Evolutionary conservation across 2,797 vertebrate genomes (phyloP).

Genomic region (Macropus fuliginosus): DNA sequence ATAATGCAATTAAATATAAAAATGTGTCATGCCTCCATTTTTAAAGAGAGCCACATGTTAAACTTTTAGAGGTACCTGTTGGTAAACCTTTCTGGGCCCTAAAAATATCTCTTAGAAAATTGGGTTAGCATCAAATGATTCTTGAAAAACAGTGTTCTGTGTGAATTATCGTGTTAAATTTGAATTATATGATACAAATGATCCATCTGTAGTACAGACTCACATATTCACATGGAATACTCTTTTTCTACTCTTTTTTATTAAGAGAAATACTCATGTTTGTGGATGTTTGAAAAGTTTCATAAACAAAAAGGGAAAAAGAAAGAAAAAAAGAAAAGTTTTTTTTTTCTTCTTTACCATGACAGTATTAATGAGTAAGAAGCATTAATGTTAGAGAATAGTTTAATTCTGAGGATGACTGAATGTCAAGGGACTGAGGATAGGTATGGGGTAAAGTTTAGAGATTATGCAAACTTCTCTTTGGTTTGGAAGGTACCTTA

Average conservation of each 20-base stretch:
- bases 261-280: neutral
- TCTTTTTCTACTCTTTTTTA: neutral
- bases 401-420: neutral
- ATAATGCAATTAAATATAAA: neutral
- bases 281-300: neutral
- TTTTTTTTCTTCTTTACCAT: neutral
- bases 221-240: neutral
- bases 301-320: neutral
- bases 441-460: neutral
- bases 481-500: constrained; percentile 6
- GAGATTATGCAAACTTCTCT: neutral
- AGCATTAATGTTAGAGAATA: neutral
- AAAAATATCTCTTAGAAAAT: constrained; percentile 2
- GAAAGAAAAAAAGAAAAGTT: neutral
- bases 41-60: neutral
- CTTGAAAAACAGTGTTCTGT: neutral
- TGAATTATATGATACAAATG: neutral
- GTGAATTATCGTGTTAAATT: neutral
- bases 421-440: neutral
- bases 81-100: constrained; percentile 41
- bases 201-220: neutral
- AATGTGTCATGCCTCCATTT: neutral
- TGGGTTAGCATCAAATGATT: constrained; percentile 12
- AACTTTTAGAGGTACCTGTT: neutral
- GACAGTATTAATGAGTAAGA: constrained; percentile 7